Base-by-base conservation (phyloP, 1,140 invertebrate species). In the Drosophila sp. region DNA sequence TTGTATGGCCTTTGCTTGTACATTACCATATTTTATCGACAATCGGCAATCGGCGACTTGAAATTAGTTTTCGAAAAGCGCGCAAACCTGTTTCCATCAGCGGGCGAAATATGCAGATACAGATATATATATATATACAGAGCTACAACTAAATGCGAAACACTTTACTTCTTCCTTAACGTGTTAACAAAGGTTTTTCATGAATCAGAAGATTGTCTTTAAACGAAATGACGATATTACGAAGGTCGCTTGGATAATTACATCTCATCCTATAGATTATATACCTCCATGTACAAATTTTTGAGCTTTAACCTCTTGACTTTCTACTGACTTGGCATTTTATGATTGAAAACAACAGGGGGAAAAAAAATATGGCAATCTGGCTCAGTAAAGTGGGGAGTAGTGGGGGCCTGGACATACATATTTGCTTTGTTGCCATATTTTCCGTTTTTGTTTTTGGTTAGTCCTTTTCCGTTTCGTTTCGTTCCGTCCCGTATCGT, bases 41-140 rank as follows among this genome's bases (percentile, higher is more conserved):
- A 50, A 32, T 50, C 56, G 30, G 30, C 56, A 57, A 57, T 35
- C 35, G 25, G 41, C 40, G 61, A 44, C 60, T 63, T 78, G n/a
- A 78, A 78, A 77, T 77, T 74, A 77, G 75, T 77, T 74, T 66
- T 23, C 63, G 66, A 78, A 77, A 73, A 73, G 66, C 71, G 66
- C 66, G 66, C 66, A 77, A 77, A 78, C 76, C 76, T 75, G 76
- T 78, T 75, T 72, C 57, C 17, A 23, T n/a, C 35, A 33, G 56
- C 76, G 67, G 70, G 65, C 74, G 8, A 10, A 50, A 50, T 50
- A 50, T 50, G 23, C 44, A 50, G 44, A 50, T 10, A 27, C 44
- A 27, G 44, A 50, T 50, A 27, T 25, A 50, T 17, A 44, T 17
- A 44, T 44, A 6, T 27, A 27, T 50, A 50, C 27, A 27, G 25